Evolutionary conservation across 2,797 vertebrate species (phyloP).

Genomic region (Clarias pachynema): DNA sequence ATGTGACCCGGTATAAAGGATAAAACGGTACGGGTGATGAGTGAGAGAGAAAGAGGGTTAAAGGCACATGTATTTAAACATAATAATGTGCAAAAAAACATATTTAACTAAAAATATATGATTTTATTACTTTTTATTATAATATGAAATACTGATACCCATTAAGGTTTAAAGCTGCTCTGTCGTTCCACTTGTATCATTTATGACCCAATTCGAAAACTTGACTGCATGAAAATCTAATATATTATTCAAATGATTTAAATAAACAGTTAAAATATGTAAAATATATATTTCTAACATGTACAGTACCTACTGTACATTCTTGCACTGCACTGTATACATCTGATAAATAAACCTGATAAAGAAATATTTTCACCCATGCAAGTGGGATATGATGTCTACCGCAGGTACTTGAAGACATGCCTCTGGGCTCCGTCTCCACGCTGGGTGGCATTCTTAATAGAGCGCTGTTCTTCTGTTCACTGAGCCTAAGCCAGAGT

Average conservation of each 20-base stretch:
- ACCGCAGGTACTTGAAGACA: constrained; percentile 44
- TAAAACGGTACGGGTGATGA: too few relatives aligned
- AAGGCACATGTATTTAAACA: too few relatives aligned
- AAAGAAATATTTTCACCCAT: constrained; percentile 10
- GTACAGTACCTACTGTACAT: background rate
- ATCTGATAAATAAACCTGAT: background rate
- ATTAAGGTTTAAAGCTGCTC: background rate
- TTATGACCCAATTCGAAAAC: background rate
- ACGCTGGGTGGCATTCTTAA: constrained; percentile 73
- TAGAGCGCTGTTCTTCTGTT: constrained; percentile 42
- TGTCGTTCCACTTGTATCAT: background rate
- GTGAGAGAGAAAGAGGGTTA: too few relatives aligned
- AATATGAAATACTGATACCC: too few relatives aligned
- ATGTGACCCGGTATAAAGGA: too few relatives aligned
- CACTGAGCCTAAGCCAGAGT: constrained; percentile 33
- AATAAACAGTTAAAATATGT: background rate
- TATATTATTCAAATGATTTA: background rate
- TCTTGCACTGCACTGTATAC: background rate
- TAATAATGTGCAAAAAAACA: too few relatives aligned
- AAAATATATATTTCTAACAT: background rate
- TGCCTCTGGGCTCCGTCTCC: constrained; percentile 56
- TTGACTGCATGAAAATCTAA: background rate
- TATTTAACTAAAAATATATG: too few relatives aligned
- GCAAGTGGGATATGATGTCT: background rate
- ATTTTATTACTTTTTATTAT: too few relatives aligned